Percentiles rank a stretch among this genome's conserved stretches.
Evolutionary conservation across 2,888 invertebrate species (phyloP).

Genomic region (Stenodema calcarata): DNA sequence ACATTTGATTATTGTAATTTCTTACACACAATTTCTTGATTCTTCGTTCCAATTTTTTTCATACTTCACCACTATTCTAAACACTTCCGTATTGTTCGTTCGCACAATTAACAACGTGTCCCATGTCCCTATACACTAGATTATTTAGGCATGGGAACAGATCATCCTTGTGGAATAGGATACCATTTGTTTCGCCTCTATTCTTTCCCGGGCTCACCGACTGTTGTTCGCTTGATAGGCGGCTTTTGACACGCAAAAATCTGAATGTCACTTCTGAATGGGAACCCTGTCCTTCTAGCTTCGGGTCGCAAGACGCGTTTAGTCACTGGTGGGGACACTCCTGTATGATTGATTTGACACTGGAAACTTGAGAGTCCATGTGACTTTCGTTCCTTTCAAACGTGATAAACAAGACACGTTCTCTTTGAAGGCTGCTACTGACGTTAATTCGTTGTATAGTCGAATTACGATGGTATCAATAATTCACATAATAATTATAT

Average conservation of each 20-base stretch:
- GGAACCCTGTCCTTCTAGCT: neutral
- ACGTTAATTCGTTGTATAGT: neutral
- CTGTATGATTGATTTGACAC: conserved; percentile 5
- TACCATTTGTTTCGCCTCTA: conserved; percentile 13
- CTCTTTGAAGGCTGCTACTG: neutral
- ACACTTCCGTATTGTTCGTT: neutral
- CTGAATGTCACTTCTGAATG: conserved; percentile 8
- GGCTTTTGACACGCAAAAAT: conserved; percentile 19
- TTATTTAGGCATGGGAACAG: neutral
- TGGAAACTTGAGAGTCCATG: neutral
- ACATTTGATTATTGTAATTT: too few species aligned
- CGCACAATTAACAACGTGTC: neutral
- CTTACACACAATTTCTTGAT: too few species aligned
- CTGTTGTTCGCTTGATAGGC: neutral
- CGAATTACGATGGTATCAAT: too few species aligned
- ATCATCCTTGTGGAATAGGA: conserved; percentile 7
- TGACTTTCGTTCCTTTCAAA: neutral
- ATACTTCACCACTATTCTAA: neutral
- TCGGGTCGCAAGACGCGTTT: neutral
- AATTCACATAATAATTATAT: too few species aligned
- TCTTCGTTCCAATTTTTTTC: too few species aligned
- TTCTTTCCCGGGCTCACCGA: neutral
- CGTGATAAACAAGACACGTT: neutral
- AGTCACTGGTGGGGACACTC: neutral
- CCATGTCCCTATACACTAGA: neutral